Conservation (phyloP, 2,888 invertebrate genomes). For the Rapana venosa region DNA sequence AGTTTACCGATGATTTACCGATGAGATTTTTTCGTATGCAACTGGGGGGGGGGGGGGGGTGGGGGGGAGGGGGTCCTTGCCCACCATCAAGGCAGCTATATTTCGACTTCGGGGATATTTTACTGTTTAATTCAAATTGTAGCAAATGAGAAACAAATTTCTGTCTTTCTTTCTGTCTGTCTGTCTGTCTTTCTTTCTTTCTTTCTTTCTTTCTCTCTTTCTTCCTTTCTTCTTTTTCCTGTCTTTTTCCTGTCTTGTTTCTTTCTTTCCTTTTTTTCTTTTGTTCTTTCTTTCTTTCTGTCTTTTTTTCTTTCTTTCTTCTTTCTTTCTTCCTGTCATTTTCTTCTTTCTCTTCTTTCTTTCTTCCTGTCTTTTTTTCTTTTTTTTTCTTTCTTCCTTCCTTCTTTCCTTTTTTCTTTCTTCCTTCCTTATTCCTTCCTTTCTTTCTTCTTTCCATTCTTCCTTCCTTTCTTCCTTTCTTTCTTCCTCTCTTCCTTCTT, state of each 20-base stretch:
- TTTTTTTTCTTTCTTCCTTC: neutral
- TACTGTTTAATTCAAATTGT: too few relatives aligned
- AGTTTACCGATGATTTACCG: too few relatives aligned
- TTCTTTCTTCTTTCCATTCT: neutral
- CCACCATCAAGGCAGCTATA: neutral
- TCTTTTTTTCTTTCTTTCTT: too few relatives aligned
- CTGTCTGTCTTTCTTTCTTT: neutral
- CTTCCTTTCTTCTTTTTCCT: too few relatives aligned
- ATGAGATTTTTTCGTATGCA: too few relatives aligned
- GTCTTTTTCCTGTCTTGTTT: neutral
- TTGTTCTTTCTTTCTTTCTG: neutral
- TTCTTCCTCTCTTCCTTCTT: neutral
- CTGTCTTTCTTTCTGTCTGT: too few relatives aligned
- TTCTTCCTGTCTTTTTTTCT: neutral
- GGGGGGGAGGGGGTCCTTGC: neutral
- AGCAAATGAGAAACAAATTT: neutral
- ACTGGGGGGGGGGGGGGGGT: neutral
- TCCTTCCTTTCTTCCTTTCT: neutral
- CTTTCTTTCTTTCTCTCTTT: constrained; percentile 3
- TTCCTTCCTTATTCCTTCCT: neutral
- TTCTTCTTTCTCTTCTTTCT: neutral
- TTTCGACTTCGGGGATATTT: neutral
- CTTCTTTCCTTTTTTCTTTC: neutral
- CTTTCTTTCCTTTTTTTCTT: neutral
- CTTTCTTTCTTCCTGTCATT: neutral